A percentile compares a stretch with the other conserved stretches of the same genome.
Conservation (phyloP, 1,140 invertebrate genomes). For the Vollenhovia emeryi region DNA sequence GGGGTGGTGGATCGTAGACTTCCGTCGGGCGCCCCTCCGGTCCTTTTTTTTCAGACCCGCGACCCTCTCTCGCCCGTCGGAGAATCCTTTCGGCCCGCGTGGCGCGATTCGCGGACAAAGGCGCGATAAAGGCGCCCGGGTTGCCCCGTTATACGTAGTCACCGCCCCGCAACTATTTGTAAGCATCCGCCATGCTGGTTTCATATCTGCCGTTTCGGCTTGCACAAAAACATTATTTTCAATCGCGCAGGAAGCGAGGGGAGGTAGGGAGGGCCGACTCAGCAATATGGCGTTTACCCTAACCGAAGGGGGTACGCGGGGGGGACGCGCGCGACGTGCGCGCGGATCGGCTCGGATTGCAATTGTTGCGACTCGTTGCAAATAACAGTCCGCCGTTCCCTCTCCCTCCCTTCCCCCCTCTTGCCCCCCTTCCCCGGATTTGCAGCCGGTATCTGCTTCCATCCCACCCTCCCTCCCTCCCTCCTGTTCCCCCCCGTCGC, state of each 20-base stretch:
- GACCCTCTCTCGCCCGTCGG: conserved; percentile 45
- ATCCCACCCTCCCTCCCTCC: not conserved
- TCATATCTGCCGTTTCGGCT: conserved; percentile 82
- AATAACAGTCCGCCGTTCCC: conserved; percentile 76
- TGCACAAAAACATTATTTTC: conserved; percentile 82
- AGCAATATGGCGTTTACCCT: conserved; percentile 77
- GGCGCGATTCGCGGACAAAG: conserved; percentile 76
- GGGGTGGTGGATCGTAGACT: conserved; percentile 36
- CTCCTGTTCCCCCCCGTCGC: not conserved
- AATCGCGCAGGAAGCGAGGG: conserved; percentile 50
- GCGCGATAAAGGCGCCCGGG: conserved; percentile 62
- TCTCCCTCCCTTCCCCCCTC: not conserved
- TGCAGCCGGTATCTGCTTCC: not conserved
- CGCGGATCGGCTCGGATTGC: conserved; percentile 71
- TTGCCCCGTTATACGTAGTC: conserved; percentile 69
- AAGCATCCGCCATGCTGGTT: conserved; percentile 85
- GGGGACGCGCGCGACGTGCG: conserved; percentile 24
- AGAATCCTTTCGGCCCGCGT: conserved; percentile 73
- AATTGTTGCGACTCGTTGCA: conserved; percentile 82
- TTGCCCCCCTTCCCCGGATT: not conserved
- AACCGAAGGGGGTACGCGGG: conserved; percentile 2
- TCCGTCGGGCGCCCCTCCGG: conserved; percentile 11
- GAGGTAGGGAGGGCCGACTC: not conserved
- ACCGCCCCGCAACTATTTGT: conserved; percentile 84
- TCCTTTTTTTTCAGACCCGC: not conserved